These are phyloP conservation scores for Gasterosteus aculeatus DNA, from an alignment of 2,113 vertebrate genomes.

Conservation along the genomic window DNA sequence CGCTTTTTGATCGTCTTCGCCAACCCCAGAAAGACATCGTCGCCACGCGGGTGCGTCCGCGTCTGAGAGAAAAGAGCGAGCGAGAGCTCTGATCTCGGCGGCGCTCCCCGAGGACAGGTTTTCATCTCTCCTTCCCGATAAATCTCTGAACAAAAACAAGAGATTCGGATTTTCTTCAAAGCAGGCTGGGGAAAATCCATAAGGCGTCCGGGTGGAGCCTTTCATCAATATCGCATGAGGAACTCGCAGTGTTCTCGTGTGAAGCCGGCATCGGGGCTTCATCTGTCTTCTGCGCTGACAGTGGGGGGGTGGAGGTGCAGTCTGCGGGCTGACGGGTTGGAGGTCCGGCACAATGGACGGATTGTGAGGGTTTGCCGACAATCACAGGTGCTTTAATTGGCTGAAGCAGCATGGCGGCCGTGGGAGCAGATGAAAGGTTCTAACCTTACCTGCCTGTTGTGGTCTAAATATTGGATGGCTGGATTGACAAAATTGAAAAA, in stretches of 20 bases:
- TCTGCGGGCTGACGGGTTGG: conserved; percentile 54
- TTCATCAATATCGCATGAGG: conserved; percentile 80
- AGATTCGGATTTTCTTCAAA: conserved; percentile 77
- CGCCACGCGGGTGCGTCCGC: conserved; percentile 48
- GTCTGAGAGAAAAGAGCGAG: conserved; percentile 50
- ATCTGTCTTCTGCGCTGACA: conserved; percentile 42
- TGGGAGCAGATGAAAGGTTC: conserved; percentile 18
- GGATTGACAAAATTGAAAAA: conserved; percentile 24
- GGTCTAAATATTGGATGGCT: conserved; percentile 11
- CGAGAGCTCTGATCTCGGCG: conserved; percentile 67
- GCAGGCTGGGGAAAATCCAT: conserved; percentile 71
- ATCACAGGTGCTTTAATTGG: conserved; percentile 42
- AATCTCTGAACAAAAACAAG: conserved; percentile 70
- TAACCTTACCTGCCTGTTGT: conserved; percentile 6
- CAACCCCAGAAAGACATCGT: conserved; percentile 48
- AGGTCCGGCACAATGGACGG: conserved; percentile 30
- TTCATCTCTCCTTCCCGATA: conserved; percentile 72
- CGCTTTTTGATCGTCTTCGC: conserved; percentile 65
- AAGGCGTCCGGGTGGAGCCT: conserved; percentile 65
- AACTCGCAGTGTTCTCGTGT: conserved; percentile 53
- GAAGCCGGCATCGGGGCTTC: conserved; percentile 50
- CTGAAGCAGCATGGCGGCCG: conserved; percentile 19
- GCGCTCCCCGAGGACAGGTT: conserved; percentile 59
- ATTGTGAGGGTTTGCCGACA: conserved; percentile 34
- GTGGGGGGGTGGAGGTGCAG: conserved; percentile 51